Percentiles rank a stretch among this genome's conserved stretches.
These are phyloP conservation scores for Aldrovandia affinis DNA, from an alignment of 2,797 vertebrate species.

Conservation along the genomic window DNA sequence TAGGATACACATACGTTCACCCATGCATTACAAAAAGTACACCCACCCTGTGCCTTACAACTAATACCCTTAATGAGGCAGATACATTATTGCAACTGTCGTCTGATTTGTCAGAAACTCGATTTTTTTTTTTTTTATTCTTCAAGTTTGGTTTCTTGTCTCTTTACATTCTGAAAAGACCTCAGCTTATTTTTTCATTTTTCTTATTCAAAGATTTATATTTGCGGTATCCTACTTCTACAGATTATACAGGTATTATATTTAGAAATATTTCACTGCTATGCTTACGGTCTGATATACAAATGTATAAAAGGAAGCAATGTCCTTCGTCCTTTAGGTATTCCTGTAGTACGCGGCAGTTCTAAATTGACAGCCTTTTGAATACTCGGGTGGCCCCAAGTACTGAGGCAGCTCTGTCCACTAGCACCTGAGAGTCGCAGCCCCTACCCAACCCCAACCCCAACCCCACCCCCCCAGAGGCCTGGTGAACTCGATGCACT, in stretches of 20 bases:
- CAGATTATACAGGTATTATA: neutral
- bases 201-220: constrained; percentile 37
- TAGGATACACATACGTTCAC: constrained; percentile 59
- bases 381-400: constrained; percentile 24
- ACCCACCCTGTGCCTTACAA: constrained; percentile 53
- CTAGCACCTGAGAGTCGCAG: constrained; percentile 21
- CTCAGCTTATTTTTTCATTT: constrained; percentile 37
- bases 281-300: neutral
- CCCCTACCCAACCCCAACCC: too few species aligned
- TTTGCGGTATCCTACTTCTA: constrained; percentile 32
- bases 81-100: constrained; percentile 62
- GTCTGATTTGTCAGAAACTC: constrained; percentile 60
- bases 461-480: neutral
- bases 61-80: constrained; percentile 41
- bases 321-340: neutral
- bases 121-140: constrained; percentile 26
- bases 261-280: constrained; percentile 11
- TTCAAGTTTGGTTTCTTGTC: constrained; percentile 49
- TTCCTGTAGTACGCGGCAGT: constrained; percentile 6
- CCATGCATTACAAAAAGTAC: constrained; percentile 66
- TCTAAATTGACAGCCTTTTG: constrained; percentile 1
- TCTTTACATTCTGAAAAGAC: constrained; percentile 49
- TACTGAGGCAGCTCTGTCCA: constrained; percentile 7
- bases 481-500: neutral
- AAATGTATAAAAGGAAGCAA: constrained; percentile 27